These are phyloP conservation scores for Alcedo atthis DNA, from an alignment of 2,797 vertebrate species.

Conservation along the genomic window DNA sequence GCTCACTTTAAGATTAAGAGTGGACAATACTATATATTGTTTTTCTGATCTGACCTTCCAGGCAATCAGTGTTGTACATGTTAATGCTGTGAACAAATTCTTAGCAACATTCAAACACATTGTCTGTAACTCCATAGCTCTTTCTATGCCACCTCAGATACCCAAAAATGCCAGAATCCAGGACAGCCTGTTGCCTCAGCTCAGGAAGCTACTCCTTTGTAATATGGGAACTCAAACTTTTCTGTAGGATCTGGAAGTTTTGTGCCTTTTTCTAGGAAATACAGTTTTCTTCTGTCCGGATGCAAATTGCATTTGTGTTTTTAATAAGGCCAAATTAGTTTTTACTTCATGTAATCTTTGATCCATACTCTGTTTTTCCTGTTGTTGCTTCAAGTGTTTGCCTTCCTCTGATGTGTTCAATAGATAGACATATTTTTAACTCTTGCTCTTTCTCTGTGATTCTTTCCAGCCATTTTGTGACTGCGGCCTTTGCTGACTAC, in stretches of 20 bases:
- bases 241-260: not conserved
- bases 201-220: not conserved
- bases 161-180: not conserved
- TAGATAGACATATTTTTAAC: not conserved
- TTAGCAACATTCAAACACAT: not conserved
- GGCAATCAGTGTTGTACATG: not conserved
- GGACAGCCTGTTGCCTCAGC: not conserved
- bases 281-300: not conserved
- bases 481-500: not conserved
- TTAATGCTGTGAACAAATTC: not conserved
- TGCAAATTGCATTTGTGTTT: not conserved
- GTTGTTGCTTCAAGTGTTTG: not conserved
- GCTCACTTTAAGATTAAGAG: not conserved
- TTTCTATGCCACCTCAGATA: not conserved
- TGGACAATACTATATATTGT: not conserved
- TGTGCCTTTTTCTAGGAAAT: not conserved
- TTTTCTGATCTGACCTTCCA: not conserved
- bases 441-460: not conserved
- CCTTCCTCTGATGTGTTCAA: not conserved
- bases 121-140: not conserved
- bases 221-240: not conserved
- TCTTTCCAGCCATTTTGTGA: conserved; percentile 10
- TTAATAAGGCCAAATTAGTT: not conserved
- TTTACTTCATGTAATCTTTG: not conserved
- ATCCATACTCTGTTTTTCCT: not conserved